Evolutionary conservation across 2,888 invertebrate species (phyloP).

Genomic region (Perdita meconis): DNA sequence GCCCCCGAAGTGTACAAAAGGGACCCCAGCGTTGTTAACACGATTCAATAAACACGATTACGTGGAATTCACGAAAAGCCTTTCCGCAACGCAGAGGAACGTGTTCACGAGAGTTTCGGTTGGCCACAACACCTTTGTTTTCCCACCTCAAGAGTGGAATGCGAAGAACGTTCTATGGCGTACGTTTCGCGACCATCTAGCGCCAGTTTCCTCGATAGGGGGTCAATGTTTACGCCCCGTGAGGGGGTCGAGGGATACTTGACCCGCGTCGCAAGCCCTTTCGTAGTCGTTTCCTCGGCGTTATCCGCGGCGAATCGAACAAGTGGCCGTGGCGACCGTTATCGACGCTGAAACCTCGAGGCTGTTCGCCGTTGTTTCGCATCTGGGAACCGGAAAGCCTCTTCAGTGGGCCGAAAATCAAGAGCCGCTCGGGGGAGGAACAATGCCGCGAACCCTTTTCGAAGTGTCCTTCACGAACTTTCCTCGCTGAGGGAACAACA

Average conservation of each 20-base stretch:
- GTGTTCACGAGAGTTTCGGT: background rate
- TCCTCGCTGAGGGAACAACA: conserved; percentile 10
- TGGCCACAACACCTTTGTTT: conserved; percentile 1
- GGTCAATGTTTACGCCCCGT: conserved; percentile 45
- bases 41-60: conserved; percentile 43
- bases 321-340: conserved; percentile 30
- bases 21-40: conserved; percentile 29
- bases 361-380: conserved; percentile 22
- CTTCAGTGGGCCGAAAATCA: conserved; percentile 24
- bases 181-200: conserved; percentile 25
- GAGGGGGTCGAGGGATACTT: conserved; percentile 21
- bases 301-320: conserved; percentile 35
- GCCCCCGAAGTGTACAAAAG: background rate
- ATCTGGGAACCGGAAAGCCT: background rate
- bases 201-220: conserved; percentile 8
- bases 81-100: background rate
- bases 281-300: conserved; percentile 44
- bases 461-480: background rate
- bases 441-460: conserved; percentile 33
- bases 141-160: background rate
- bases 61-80: conserved; percentile 17
- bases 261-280: conserved; percentile 13
- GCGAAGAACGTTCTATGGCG: conserved; percentile 6
- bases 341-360: conserved; percentile 33
- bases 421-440: conserved; percentile 21